phyloP scores from a whole-genome alignment of 1,140 invertebrate genomes.

The Cepaea nemoralis region DNA sequence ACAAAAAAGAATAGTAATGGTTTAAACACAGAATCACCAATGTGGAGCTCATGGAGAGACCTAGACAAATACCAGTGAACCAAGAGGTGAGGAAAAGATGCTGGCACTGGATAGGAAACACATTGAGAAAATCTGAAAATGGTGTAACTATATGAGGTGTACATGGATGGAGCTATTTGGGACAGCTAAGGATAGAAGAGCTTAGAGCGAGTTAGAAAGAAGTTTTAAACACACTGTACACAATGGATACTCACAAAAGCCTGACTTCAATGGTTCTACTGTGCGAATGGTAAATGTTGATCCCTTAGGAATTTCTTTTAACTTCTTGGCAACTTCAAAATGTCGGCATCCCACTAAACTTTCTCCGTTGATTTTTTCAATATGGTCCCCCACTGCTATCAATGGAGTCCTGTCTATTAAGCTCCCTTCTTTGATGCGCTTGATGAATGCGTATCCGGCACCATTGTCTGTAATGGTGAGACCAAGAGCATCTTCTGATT shows the following conservation, averaged over 20 bases:
- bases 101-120: too few species aligned
- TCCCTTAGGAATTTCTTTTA: conserved; percentile 94
- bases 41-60: too few species aligned
- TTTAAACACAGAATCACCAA: too few species aligned
- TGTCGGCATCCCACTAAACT: conserved; percentile 92
- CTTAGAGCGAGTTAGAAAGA: too few species aligned
- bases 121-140: too few species aligned
- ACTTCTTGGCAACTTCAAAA: conserved; percentile 93
- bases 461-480: conserved; percentile 98
- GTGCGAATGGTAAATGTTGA: conserved; percentile 88
- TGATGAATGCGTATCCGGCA: conserved; percentile 96
- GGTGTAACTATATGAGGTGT: too few species aligned
- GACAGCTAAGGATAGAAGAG: too few species aligned
- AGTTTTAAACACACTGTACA: too few species aligned
- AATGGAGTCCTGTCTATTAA: conserved; percentile 88
- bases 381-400: conserved; percentile 92
- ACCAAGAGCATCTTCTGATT: conserved; percentile 92
- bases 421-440: conserved; percentile 93
- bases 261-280: conserved; percentile 91
- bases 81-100: too few species aligned
- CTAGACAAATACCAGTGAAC: too few species aligned
- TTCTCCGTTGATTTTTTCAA: conserved; percentile 90
- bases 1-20: too few species aligned
- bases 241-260: conserved; percentile 83
- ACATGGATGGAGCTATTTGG: too few species aligned